Base-by-base conservation (phyloP, 92 coral and sea anemone species). In the Paragorgia papillata region DNA sequence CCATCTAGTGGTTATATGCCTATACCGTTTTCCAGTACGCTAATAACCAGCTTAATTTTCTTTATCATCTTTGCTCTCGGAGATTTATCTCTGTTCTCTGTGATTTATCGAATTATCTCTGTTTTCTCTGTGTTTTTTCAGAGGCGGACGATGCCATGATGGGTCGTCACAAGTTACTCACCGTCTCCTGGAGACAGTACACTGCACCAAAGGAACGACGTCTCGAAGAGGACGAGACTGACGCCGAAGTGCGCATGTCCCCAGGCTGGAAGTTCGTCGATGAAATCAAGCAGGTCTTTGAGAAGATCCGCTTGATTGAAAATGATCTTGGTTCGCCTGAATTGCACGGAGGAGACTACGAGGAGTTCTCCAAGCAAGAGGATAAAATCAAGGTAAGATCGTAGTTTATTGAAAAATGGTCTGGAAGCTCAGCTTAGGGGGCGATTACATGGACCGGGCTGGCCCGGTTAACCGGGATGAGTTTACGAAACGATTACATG, bases 71-170 rank as follows among this genome's bases (percentile, higher is more conserved):
- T n/a, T n/a, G n/a, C n/a, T n/a, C n/a, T n/a, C n/a, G n/a, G n/a
- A n/a, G n/a, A n/a, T n/a, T n/a, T n/a, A n/a, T n/a, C n/a, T n/a
- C n/a, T n/a, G n/a, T n/a, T n/a, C n/a, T n/a, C n/a, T n/a, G n/a
- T n/a, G n/a, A n/a, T n/a, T n/a, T n/a, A n/a, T n/a, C n/a, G n/a
- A n/a, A n/a, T n/a, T n/a, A n/a, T n/a, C n/a, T 7, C 4, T 37
- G 37, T 0, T 29, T 17, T 59, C 43, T 10, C 32, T 20, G 51
- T 51, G 8, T n/a, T 27, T 26, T 35, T 24, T 31, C 90, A 94
- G 98, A 91, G 46, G 97, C 93, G 22, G 98, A 94, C n/a, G 97
- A 94, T 58, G 80, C 92, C 17, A 91, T 94, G 92, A 91, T 90
- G 27, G 90, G 78, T 31, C 78, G 90, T 31, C 88, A 90, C 43